phyloP scores from a whole-genome alignment of 92 coral and sea anemone genomes.

The Zoanthus sansibaricus region DNA sequence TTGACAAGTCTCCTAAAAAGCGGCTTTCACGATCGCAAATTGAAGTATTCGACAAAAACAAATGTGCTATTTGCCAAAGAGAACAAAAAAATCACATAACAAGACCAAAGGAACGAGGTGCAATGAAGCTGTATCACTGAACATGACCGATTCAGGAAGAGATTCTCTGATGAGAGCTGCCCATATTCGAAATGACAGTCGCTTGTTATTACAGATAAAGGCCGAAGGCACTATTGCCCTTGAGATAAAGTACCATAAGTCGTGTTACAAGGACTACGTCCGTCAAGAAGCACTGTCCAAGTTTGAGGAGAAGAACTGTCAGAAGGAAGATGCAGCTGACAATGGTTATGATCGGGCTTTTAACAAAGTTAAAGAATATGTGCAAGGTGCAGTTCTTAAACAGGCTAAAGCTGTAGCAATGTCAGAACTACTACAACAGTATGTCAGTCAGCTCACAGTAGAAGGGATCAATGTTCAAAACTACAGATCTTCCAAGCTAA shows the following conservation, averaged over 20 bases:
- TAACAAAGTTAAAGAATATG: conserved; percentile 40
- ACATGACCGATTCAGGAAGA: conserved; percentile 58
- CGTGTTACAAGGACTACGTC: conserved; percentile 57
- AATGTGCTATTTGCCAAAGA: conserved; percentile 65
- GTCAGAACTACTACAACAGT: conserved; percentile 57
- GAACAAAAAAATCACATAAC: conserved; percentile 25
- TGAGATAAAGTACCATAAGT: conserved; percentile 64
- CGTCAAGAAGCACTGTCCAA: conserved; percentile 37
- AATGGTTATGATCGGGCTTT: conserved; percentile 61
- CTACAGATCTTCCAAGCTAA: conserved; percentile 72
- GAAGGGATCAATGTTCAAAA: conserved; percentile 53
- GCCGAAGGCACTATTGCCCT: conserved; percentile 66
- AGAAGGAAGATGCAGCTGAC: conserved; percentile 50
- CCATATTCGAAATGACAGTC: conserved; percentile 53
- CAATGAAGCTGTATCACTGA: conserved; percentile 54
- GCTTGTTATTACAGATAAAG: conserved; percentile 53
- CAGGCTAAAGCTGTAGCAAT: conserved; percentile 59
- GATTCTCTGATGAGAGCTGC: conserved; percentile 51
- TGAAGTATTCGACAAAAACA: conserved; percentile 37
- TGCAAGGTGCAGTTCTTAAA: conserved; percentile 50
- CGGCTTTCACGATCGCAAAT: conserved; percentile 51
- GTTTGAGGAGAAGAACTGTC: conserved; percentile 52
- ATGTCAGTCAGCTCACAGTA: conserved; percentile 36
- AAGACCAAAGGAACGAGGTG: conserved; percentile 61
- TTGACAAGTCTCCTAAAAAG: conserved; percentile 42